phyloP scores from a whole-genome alignment of 2,888 invertebrate genomes.

The Parthenolecanium corni region DNA sequence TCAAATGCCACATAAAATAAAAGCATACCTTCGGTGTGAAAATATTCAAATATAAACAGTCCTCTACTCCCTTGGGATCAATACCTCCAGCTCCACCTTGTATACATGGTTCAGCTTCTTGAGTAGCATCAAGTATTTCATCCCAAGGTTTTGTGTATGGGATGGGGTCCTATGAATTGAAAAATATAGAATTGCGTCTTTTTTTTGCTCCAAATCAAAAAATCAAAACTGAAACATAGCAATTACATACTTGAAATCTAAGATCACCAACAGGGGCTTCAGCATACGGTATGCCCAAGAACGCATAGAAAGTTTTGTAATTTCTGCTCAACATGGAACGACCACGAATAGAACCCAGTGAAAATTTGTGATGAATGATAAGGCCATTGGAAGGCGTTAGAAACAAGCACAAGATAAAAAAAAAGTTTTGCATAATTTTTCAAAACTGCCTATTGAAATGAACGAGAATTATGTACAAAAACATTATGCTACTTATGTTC shows the following conservation, averaged over 20 bases:
- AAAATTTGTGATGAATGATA: background rate
- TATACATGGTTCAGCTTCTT: conserved; percentile 38
- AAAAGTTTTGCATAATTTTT: background rate
- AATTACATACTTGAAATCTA: conserved; percentile 38
- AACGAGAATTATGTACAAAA: too few species aligned
- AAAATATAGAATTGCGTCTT: too few species aligned
- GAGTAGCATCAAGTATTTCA: conserved; percentile 40
- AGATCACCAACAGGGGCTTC: conserved; percentile 39
- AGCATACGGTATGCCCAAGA: conserved; percentile 39
- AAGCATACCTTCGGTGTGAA: conserved; percentile 37
- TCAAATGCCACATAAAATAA: too few species aligned
- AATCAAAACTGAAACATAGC: background rate
- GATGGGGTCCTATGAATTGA: conserved; percentile 35
- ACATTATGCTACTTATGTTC: too few species aligned
- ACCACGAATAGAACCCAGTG: conserved; percentile 38
- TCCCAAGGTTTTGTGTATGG: conserved; percentile 38
- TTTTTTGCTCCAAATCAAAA: background rate
- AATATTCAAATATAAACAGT: conserved; percentile 45
- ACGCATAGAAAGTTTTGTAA: conserved; percentile 37
- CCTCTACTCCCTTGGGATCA: conserved; percentile 42
- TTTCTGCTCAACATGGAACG: conserved; percentile 33
- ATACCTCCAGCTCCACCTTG: conserved; percentile 35
- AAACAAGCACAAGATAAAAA: background rate
- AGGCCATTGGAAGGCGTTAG: background rate
- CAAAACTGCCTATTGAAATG: too few species aligned